Percentiles rank a stretch among this genome's conserved stretches.
phyloP scores from a whole-genome alignment of 2,113 vertebrate genomes.

The human region DNA sequence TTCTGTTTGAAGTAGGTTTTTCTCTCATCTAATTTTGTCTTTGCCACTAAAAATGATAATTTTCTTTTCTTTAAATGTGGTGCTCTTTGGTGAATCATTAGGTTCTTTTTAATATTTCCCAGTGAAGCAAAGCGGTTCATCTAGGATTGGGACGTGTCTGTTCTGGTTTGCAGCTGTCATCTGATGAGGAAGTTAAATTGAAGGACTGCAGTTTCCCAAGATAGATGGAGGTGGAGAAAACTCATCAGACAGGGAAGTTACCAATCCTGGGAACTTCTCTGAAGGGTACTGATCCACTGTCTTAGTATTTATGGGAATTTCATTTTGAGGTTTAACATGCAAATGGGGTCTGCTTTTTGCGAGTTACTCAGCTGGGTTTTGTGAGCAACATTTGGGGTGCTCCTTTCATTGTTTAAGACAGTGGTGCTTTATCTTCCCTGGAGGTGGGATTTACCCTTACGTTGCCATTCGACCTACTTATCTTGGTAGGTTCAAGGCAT shows the following conservation, averaged over 20 bases:
- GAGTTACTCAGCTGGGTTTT: not conserved
- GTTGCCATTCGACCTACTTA: not conserved
- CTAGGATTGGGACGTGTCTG: not conserved
- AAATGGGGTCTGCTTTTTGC: not conserved
- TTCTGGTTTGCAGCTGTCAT: slow-evolving; percentile 22
- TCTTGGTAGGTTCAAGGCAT: not conserved
- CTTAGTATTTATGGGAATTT: slow-evolving; percentile 3
- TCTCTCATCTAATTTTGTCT: not conserved
- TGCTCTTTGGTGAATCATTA: not conserved
- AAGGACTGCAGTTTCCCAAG: slow-evolving; percentile 47
- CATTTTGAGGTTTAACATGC: not conserved
- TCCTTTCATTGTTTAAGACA: not conserved
- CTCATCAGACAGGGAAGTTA: slow-evolving; percentile 29
- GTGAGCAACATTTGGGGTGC: not conserved
- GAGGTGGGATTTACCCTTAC: not conserved
- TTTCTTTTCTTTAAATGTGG: slow-evolving; percentile 1
- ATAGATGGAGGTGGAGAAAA: not conserved
- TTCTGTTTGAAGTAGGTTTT: slow-evolving; percentile 9
- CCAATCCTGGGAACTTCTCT: not conserved
- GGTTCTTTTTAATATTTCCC: not conserved
- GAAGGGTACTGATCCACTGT: not conserved
- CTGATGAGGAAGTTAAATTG: slow-evolving; percentile 48
- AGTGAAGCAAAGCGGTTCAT: not conserved
- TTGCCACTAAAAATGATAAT: not conserved
- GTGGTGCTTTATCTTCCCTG: not conserved